A percentile compares a stretch with the other conserved stretches of the same genome.
phyloP scores from a whole-genome alignment of 1,140 invertebrate genomes.

The Coenobita brevimanus region DNA sequence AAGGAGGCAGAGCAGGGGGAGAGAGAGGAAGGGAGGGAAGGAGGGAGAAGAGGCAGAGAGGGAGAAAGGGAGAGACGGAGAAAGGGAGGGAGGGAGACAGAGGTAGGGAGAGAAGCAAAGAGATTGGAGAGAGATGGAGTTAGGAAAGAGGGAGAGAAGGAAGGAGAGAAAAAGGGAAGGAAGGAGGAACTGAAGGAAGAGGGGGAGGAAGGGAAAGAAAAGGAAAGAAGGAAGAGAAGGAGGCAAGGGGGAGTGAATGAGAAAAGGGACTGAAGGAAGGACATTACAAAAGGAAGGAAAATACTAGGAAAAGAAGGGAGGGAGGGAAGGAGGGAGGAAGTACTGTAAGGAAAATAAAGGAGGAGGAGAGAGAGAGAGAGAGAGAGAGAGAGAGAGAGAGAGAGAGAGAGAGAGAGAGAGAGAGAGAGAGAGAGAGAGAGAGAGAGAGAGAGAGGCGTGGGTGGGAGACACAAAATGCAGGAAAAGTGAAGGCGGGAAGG shows the following conservation, averaged over 20 bases:
- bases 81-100: constrained; percentile 9
- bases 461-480: too few species aligned
- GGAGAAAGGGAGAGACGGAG: not conserved
- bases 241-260: not conserved
- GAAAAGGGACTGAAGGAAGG: not conserved
- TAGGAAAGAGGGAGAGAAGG: not conserved
- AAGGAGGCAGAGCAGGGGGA: not conserved
- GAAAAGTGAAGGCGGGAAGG: too few species aligned
- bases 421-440: too few species aligned
- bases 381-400: not conserved
- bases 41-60: too few species aligned
- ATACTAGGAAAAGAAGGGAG: too few species aligned
- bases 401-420: not conserved
- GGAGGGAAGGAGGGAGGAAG: too few species aligned
- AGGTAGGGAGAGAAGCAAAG: not conserved
- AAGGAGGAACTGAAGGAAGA: not conserved
- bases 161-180: not conserved
- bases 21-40: too few species aligned
- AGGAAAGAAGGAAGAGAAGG: not conserved
- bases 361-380: not conserved
- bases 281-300: too few species aligned
- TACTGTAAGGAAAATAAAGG: not conserved
- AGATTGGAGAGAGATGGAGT: not conserved
- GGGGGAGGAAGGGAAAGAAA: not conserved
- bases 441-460: not conserved